A percentile compares a stretch with the other conserved stretches of the same genome.
These are phyloP conservation scores for Tetragonula clypearis DNA, from an alignment of 1,140 invertebrate species.

Conservation along the genomic window DNA sequence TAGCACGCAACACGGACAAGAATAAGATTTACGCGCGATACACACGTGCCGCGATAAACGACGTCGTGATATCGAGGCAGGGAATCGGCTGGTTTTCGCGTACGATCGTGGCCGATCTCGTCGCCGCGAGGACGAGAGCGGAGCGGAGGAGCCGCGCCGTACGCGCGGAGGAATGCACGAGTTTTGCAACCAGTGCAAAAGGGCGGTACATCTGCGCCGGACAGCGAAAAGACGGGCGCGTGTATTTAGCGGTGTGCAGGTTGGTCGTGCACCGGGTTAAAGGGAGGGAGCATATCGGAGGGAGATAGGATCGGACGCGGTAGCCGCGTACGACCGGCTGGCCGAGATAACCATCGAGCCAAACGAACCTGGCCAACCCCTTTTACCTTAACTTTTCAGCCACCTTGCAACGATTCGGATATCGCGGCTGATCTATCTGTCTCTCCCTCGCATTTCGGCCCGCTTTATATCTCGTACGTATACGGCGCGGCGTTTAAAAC, in stretches of 20 bases:
- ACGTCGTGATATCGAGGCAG: neutral
- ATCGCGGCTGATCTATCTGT: constrained; percentile 29
- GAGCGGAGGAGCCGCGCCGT: neutral
- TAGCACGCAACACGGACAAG: neutral
- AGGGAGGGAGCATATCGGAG: constrained; percentile 60
- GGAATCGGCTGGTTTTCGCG: constrained; percentile 4
- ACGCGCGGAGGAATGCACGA: constrained; percentile 48
- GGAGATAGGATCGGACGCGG: constrained; percentile 60
- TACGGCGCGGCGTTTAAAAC: neutral
- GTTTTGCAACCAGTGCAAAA: constrained; percentile 57
- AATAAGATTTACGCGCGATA: neutral
- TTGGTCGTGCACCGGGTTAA: constrained; percentile 64
- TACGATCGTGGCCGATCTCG: neutral
- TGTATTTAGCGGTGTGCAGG: constrained; percentile 55
- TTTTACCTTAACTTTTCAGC: constrained; percentile 54
- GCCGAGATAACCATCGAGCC: constrained; percentile 59
- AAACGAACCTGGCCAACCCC: constrained; percentile 54
- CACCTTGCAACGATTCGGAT: constrained; percentile 58
- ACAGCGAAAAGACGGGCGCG: constrained; percentile 57
- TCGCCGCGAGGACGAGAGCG: neutral
- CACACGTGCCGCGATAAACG: neutral
- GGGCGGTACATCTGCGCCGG: constrained; percentile 60
- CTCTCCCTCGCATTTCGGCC: constrained; percentile 50
- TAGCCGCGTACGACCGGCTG: constrained; percentile 64
- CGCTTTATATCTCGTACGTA: constrained; percentile 42